A percentile compares a stretch with the other conserved stretches of the same genome.
Evolutionary conservation across 92 coral and sea anemone genomes (phyloP).

Genomic region (Blastomussa wellsi): DNA sequence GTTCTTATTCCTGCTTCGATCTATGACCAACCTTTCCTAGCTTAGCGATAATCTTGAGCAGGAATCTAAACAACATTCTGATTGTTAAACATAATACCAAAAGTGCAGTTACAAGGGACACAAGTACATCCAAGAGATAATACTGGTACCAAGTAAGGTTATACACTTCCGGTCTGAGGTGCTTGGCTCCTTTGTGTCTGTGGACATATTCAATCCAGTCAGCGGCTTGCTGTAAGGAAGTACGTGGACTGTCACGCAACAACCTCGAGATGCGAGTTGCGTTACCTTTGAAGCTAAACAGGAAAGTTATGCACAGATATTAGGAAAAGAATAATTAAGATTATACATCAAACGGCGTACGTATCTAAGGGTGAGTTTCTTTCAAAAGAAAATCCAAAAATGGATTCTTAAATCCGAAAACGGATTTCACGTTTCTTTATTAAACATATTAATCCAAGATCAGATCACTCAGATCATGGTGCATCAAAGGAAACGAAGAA

Average conservation of each 20-base stretch:
- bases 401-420: too few relatives aligned
- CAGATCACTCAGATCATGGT: too few relatives aligned
- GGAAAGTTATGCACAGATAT: background rate
- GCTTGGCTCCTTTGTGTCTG: constrained; percentile 54
- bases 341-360: too few relatives aligned
- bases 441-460: too few relatives aligned
- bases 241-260: background rate
- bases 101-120: constrained; percentile 1
- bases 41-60: background rate
- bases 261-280: background rate
- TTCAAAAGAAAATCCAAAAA: too few relatives aligned
- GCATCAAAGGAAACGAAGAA: too few relatives aligned
- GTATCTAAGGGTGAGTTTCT: too few relatives aligned
- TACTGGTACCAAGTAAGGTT: constrained; percentile 43
- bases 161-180: constrained; percentile 35
- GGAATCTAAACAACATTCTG: background rate
- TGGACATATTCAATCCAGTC: constrained; percentile 62
- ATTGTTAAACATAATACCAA: background rate
- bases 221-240: constrained; percentile 41
- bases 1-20: background rate
- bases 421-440: too few relatives aligned
- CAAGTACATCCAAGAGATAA: constrained; percentile 42
- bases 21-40: background rate
- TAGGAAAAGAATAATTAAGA: too few relatives aligned
- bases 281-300: background rate